Percentiles rank a stretch among this genome's conserved stretches.
Conservation (phyloP, 1,140 invertebrate genomes). For the Streblospio benedicti region DNA sequence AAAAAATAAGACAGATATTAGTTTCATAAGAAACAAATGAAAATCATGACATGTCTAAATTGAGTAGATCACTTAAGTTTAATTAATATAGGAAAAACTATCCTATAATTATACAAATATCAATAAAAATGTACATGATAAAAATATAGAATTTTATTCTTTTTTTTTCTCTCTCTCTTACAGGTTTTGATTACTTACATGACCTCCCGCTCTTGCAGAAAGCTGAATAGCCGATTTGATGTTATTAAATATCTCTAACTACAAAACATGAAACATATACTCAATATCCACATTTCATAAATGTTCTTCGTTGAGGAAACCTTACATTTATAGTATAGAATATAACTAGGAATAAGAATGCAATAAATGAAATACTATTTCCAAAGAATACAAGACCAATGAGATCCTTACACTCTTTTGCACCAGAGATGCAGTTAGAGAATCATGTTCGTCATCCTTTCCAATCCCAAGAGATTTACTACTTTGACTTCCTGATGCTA, state of each 20-base stretch:
- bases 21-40: too few species aligned
- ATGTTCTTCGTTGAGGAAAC: too few species aligned
- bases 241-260: neutral
- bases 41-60: too few species aligned
- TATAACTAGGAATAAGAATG: too few species aligned
- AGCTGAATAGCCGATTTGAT: slow-evolving; percentile 59
- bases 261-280: neutral
- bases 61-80: too few species aligned
- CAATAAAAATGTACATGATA: too few species aligned
- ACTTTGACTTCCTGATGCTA: slow-evolving; percentile 56
- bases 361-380: neutral
- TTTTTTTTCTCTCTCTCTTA: too few species aligned
- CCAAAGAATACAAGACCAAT: neutral
- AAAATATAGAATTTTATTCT: too few species aligned
- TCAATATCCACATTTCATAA: too few species aligned
- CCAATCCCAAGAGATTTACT: slow-evolving; percentile 47
- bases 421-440: slow-evolving; percentile 40
- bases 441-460: slow-evolving; percentile 49
- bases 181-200: slow-evolving; percentile 61
- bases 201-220: slow-evolving; percentile 76
- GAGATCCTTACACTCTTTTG: slow-evolving; percentile 43
- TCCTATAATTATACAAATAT: too few species aligned
- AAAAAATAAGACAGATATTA: neutral
- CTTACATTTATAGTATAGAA: too few species aligned
- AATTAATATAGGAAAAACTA: too few species aligned